Evolutionary conservation across 2,113 vertebrate species (phyloP).

Genomic region (Grammomys surdaster): DNA sequence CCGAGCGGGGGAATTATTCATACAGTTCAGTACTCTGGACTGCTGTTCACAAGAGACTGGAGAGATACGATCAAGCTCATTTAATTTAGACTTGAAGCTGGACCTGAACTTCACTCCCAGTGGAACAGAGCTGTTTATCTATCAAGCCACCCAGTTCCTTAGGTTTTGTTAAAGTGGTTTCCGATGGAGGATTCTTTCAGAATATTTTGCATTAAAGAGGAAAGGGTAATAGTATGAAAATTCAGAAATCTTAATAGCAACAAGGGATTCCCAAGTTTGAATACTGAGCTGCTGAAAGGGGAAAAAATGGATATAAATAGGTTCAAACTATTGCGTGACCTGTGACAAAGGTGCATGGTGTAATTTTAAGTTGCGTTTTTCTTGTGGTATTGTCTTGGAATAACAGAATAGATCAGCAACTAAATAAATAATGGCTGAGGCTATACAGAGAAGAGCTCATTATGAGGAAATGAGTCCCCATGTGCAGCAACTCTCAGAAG

Average conservation of each 20-base stretch:
- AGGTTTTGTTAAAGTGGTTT: slow-evolving; percentile 60
- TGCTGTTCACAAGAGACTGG: slow-evolving; percentile 73
- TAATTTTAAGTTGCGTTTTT: slow-evolving; percentile 1
- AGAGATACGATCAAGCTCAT: slow-evolving; percentile 79
- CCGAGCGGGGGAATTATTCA: slow-evolving; percentile 78
- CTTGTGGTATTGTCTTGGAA: neutral
- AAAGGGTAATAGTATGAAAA: slow-evolving; percentile 48
- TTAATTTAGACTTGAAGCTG: slow-evolving; percentile 78
- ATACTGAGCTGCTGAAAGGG: neutral
- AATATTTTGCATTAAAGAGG: slow-evolving; percentile 46
- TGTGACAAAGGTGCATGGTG: neutral
- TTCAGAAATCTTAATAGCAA: neutral
- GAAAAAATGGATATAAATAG: neutral
- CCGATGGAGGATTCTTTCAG: slow-evolving; percentile 57
- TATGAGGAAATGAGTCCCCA: slow-evolving; percentile 25
- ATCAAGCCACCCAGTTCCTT: slow-evolving; percentile 66
- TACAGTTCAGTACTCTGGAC: slow-evolving; percentile 62
- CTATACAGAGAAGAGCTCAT: neutral
- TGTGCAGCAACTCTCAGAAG: slow-evolving; percentile 16
- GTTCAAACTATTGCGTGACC: slow-evolving; percentile 35
- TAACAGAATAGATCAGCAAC: slow-evolving; percentile 43
- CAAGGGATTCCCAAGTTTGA: slow-evolving; percentile 35
- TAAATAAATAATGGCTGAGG: slow-evolving; percentile 46
- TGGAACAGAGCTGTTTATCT: slow-evolving; percentile 69
- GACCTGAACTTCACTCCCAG: slow-evolving; percentile 64